phyloP scores from a whole-genome alignment of 2,888 invertebrate genomes.

The Drosophila algonquin region DNA sequence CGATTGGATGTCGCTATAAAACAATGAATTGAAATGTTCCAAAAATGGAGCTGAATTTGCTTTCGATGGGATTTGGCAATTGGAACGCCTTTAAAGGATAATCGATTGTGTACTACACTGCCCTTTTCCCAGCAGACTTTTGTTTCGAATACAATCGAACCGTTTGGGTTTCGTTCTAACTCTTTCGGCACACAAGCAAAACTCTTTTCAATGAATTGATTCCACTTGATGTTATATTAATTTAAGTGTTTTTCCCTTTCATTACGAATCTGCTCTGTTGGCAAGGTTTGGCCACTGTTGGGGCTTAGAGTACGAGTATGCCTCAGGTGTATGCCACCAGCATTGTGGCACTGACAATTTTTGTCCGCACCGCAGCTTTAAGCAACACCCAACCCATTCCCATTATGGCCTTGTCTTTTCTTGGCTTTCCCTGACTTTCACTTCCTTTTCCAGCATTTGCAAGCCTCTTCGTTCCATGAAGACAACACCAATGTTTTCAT shows the following conservation, averaged over 20 bases:
- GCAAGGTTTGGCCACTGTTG: neutral
- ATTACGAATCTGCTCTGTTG: too few relatives aligned
- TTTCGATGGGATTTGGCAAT: too few relatives aligned
- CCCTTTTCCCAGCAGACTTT: neutral
- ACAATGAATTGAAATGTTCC: neutral
- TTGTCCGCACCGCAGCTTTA: neutral
- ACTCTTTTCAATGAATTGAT: neutral
- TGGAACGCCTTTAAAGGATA: neutral
- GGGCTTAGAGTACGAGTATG: neutral
- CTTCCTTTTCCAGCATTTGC: neutral
- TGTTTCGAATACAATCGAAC: neutral
- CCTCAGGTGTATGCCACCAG: too few relatives aligned
- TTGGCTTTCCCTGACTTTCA: neutral
- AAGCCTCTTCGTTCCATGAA: neutral
- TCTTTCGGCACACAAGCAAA: neutral
- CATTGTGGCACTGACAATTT: constrained; percentile 5
- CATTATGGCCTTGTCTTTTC: neutral
- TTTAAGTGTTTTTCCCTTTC: neutral
- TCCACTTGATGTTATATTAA: neutral
- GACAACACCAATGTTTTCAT: constrained; percentile 19
- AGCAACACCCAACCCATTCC: neutral
- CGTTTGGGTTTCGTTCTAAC: too few relatives aligned
- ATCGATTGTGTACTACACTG: neutral
- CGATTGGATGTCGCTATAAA: neutral
- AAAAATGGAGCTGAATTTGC: neutral